Evolutionary conservation across 2,888 invertebrate genomes (phyloP).

Genomic region (Omphaloscelis lunosa): DNA sequence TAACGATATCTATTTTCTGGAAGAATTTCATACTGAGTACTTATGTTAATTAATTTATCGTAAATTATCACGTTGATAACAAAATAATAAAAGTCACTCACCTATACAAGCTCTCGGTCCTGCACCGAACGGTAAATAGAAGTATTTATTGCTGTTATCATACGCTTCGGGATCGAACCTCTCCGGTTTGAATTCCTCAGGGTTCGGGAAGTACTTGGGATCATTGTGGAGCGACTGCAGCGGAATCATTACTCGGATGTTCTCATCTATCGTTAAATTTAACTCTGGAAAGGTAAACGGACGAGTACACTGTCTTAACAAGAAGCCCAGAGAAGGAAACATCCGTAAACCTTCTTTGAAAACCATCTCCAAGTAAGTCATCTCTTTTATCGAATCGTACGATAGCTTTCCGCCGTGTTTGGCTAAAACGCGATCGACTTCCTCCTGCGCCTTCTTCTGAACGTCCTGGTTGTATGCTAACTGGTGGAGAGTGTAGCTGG

Average conservation of each 20-base stretch:
- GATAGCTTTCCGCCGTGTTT: conserved; percentile 70
- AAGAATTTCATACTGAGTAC: too few species aligned
- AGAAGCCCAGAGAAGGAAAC: conserved; percentile 69
- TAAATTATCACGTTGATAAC: background rate
- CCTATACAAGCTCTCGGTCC: conserved; percentile 68
- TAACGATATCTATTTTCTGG: too few species aligned
- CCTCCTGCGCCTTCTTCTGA: conserved; percentile 75
- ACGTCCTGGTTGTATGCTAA: conserved; percentile 78
- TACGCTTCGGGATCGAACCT: conserved; percentile 63
- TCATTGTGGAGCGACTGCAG: conserved; percentile 52
- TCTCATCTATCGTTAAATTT: conserved; percentile 52
- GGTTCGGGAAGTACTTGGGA: conserved; percentile 63
- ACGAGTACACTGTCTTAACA: conserved; percentile 67
- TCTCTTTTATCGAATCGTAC: conserved; percentile 73
- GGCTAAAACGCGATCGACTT: conserved; percentile 73
- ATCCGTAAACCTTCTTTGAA: conserved; percentile 72
- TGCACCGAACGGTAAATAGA: conserved; percentile 65
- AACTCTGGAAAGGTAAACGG: conserved; percentile 62
- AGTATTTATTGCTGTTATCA: conserved; percentile 53
- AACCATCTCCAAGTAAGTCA: conserved; percentile 71
- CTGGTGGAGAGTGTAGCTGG: conserved; percentile 77
- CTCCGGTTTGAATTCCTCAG: conserved; percentile 66
- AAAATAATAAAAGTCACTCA: conserved; percentile 28
- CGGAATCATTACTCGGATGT: conserved; percentile 48
- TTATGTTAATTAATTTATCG: too few species aligned